A percentile compares a stretch with the other conserved stretches of the same genome.
These are phyloP conservation scores for Holothuria leucospilota DNA, from an alignment of 53 echinoderm and acorn worm species.

Conservation along the genomic window DNA sequence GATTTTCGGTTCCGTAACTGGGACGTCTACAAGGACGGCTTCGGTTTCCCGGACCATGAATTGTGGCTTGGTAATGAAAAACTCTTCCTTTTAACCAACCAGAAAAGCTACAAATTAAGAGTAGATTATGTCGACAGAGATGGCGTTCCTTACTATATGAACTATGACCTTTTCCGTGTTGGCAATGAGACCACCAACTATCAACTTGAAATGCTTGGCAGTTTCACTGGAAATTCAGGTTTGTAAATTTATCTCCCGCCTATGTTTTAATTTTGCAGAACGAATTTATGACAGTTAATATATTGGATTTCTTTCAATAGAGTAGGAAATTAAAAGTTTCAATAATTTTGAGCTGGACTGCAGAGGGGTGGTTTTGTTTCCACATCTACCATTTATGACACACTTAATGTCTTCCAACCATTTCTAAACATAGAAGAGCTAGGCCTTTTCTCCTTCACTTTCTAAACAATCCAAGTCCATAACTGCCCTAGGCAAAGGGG, in stretches of 20 bases:
- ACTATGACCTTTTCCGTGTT: slow-evolving; percentile 3
- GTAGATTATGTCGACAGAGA: neutral
- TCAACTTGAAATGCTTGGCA: neutral
- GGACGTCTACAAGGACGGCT: slow-evolving; percentile 17
- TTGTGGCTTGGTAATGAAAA: no score
- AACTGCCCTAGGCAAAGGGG: no score
- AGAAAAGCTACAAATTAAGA: slow-evolving; percentile 7
- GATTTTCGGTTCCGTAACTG: neutral
- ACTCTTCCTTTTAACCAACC: neutral
- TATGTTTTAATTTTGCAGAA: no score
- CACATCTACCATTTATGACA: no score
- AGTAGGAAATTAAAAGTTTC: no score
- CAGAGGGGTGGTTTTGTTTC: no score
- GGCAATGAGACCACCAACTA: neutral
- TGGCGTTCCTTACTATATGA: neutral
- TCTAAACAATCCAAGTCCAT: neutral
- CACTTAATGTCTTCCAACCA: no score
- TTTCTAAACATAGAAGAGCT: neutral
- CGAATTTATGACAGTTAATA: no score
- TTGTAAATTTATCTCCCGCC: neutral
- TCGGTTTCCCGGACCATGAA: neutral
- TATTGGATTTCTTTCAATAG: no score
- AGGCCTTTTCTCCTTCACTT: neutral
- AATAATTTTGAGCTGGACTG: no score
- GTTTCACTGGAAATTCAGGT: slow-evolving; percentile 11